Base-by-base conservation (phyloP, 2,113 vertebrate species). In the Pterophyllum scalare region DNA sequence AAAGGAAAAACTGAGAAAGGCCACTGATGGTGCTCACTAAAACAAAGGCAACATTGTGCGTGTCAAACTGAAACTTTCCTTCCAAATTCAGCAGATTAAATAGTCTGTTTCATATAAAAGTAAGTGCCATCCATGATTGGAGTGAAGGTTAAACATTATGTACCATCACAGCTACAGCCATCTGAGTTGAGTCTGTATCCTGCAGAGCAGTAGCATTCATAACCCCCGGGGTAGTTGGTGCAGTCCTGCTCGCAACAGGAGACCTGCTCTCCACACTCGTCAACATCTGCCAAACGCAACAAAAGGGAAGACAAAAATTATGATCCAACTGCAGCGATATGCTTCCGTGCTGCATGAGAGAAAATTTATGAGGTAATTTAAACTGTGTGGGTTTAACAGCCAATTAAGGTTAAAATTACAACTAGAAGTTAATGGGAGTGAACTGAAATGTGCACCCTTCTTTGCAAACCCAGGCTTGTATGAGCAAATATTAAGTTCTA, bases 231-330 rank as follows among this genome's bases (percentile, higher is more conserved):
- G 22, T 97, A 98, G 83, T 99, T 97, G 93, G 95, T 96, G 40
- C 98, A 99, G 62, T 96, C 96, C 81, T 99, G 98, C 87, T 97
- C 95, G 83, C 98, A 99, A 60, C 98, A 99, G 14, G 96, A 97
- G 20, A 93, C 86, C 0, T 90, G 92, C 0, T 85, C 90, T 12
- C 82, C 89, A 35, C 98, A 99, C 85, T 99, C 98, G 0, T 99
- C 96, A 2, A 96, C 49, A 26, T 99, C 98, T 99, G 88, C 46
- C 81, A 86, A 91, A 84, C 65, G 87, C 86, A 87, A 89, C 83
- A 89, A 67, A 57, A 49, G 46, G 7, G 12, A 82, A 81, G 15
- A 88, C 13, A 72, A 28, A 93, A 59, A 59, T 56, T 19, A 81
- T 52, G 56, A 83, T 15, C 57, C 1, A 2, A 38, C 20, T 35